Evolutionary conservation across 2,113 vertebrate genomes (phyloP).

Genomic region (Candoia aspera): DNA sequence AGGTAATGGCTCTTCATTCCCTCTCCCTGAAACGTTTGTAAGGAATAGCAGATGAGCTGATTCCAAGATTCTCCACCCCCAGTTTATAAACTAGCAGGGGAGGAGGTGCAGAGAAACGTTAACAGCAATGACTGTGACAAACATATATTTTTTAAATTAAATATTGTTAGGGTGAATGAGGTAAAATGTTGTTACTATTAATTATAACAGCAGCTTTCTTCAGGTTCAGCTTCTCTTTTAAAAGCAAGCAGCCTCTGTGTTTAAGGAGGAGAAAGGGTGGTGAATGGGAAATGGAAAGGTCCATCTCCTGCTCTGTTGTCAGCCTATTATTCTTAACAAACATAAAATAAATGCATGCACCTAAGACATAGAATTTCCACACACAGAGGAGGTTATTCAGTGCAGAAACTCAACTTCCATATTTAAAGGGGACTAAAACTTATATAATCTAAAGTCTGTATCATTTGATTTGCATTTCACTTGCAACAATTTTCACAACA

Average conservation of each 20-base stretch:
- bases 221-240: neutral
- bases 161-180: neutral
- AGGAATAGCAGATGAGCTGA: neutral
- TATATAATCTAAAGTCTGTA: neutral
- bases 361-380: neutral
- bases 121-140: neutral
- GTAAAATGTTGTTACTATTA: neutral
- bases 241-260: neutral
- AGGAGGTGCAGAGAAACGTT: neutral
- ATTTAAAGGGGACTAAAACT: neutral
- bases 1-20: neutral
- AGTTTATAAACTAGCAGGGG: neutral
- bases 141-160: neutral
- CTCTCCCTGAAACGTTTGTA: neutral
- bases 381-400: neutral
- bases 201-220: neutral
- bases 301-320: neutral
- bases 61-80: neutral
- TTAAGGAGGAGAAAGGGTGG: neutral
- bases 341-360: neutral
- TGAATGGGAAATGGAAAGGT: neutral
- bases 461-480: neutral
- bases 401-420: neutral
- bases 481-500: neutral
- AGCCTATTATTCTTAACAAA: neutral